A percentile compares a stretch with the other conserved stretches of the same genome.
These are phyloP conservation scores for Hydropotes inermis DNA, from an alignment of 2,113 vertebrate species.

Conservation along the genomic window DNA sequence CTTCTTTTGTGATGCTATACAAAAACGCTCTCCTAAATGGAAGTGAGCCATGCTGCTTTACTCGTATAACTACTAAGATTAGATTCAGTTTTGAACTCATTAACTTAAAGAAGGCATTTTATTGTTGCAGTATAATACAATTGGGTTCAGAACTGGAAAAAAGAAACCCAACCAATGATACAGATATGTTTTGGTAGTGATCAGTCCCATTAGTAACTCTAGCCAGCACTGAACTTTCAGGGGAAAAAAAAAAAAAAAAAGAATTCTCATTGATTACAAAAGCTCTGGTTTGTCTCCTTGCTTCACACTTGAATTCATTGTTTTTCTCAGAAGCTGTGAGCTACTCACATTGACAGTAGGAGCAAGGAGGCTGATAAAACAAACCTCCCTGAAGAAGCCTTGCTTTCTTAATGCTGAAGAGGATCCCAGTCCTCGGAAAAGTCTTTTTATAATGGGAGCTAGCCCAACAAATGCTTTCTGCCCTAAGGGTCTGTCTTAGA, in stretches of 20 bases:
- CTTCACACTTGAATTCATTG: conserved; percentile 56
- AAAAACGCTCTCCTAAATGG: not conserved
- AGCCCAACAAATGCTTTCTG: conserved; percentile 13
- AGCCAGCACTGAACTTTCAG: conserved; percentile 25
- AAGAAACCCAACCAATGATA: not conserved
- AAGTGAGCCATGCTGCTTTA: not conserved
- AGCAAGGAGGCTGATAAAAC: conserved; percentile 18
- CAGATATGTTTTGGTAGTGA: conserved; percentile 52
- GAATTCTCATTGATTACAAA: conserved; percentile 45
- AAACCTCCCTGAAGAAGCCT: not conserved
- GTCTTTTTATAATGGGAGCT: not conserved
- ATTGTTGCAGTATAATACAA: conserved; percentile 31
- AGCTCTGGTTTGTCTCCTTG: not conserved
- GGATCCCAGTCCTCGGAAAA: not conserved
- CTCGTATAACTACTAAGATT: conserved; percentile 38
- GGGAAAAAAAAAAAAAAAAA: conserved; percentile 28
- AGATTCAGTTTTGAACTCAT: conserved; percentile 50
- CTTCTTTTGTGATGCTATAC: not conserved
- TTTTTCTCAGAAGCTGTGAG: conserved; percentile 24
- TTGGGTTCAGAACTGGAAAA: not conserved
- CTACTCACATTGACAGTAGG: not conserved
- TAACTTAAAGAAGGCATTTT: conserved; percentile 43
- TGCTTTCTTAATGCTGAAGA: not conserved
- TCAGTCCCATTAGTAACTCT: conserved; percentile 54
- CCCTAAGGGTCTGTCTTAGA: conserved; percentile 50